Conservation (phyloP, 2,888 invertebrate species). For the Caenorhabditis sp. region DNA sequence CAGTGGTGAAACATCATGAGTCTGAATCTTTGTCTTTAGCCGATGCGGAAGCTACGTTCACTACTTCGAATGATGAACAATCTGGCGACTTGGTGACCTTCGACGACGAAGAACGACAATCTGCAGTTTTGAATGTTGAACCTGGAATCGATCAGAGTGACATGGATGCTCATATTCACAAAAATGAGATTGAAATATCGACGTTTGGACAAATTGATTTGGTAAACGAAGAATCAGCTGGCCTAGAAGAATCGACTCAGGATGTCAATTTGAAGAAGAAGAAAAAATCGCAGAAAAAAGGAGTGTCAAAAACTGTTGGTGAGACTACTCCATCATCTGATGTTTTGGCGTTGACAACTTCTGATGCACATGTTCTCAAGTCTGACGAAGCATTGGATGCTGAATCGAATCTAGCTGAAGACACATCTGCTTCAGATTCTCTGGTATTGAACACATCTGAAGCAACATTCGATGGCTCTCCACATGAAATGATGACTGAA, state of each 20-base stretch:
- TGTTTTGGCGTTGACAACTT: constrained; percentile 3
- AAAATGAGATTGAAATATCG: constrained; percentile 26
- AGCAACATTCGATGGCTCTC: too few relatives aligned
- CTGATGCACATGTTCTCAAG: neutral
- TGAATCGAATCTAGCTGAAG: constrained; percentile 13
- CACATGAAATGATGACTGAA: neutral
- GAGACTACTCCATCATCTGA: neutral
- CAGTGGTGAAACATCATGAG: too few relatives aligned
- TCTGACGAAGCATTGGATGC: constrained; percentile 13
- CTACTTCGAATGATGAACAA: too few relatives aligned
- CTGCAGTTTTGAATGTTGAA: constrained; percentile 21
- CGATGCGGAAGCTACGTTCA: too few relatives aligned
- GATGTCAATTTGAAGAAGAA: constrained; percentile 8
- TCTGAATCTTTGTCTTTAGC: too few relatives aligned
- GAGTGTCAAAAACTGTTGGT: constrained; percentile 7
- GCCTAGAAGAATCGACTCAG: constrained; percentile 11
- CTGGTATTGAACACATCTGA: too few relatives aligned
- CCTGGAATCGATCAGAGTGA: neutral
- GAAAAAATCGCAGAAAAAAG: constrained; percentile 8
- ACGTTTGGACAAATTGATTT: constrained; percentile 29
- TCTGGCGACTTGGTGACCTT: too few relatives aligned
- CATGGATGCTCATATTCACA: constrained; percentile 20
- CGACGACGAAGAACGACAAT: too few relatives aligned
- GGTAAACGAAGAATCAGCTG: constrained; percentile 12
- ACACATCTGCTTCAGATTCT: constrained; percentile 16